A percentile compares a stretch with the other conserved stretches of the same genome.
These are phyloP conservation scores for Magallana ariakensis DNA, from an alignment of 1,140 invertebrate species.

Conservation along the genomic window DNA sequence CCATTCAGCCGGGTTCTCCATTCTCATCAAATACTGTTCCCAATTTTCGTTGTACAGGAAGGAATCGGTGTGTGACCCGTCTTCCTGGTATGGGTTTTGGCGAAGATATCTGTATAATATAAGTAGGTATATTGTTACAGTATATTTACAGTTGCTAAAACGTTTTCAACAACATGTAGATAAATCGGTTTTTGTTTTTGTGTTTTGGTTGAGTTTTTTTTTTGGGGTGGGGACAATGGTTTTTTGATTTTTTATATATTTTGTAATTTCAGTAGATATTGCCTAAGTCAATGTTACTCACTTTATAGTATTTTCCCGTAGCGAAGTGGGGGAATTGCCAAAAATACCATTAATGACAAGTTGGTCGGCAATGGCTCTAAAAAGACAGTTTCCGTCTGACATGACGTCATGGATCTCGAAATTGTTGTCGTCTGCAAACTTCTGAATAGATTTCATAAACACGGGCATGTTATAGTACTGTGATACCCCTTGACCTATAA, in stretches of 20 bases:
- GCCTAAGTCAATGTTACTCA: constrained; percentile 12
- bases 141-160: rapidly evolving
- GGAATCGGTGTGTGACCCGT: not conserved
- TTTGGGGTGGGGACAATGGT: no score
- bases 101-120: not conserved
- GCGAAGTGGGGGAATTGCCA: constrained; percentile 33
- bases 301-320: constrained; percentile 46
- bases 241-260: no score
- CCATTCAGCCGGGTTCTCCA: not conserved
- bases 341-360: constrained; percentile 44
- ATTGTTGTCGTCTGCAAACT: not conserved
- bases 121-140: not conserved
- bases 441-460: not conserved
- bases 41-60: not conserved
- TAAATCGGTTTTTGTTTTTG: not conserved
- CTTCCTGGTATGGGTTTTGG: not conserved
- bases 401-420: constrained; percentile 26
- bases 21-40: not conserved
- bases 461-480: constrained; percentile 13
- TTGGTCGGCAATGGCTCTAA: constrained; percentile 51
- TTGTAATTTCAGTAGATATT: no score
- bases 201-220: not conserved
- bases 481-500: not conserved
- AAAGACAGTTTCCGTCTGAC: constrained; percentile 53
- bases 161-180: not conserved